Evolutionary conservation across 2,797 vertebrate genomes (phyloP).

Genomic region (Psittacula echo): DNA sequence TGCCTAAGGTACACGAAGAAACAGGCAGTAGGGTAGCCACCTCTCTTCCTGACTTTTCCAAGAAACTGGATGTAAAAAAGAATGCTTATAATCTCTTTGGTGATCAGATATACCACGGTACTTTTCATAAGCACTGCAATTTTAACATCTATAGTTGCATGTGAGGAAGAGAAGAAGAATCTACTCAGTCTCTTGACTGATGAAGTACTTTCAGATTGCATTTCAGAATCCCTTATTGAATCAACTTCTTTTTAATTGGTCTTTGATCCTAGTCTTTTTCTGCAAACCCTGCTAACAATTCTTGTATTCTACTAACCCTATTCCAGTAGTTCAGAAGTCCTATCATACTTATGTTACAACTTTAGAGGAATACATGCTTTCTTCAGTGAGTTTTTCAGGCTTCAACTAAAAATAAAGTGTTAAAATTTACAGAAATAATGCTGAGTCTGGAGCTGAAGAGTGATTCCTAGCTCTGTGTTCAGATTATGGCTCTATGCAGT

Average conservation of each 20-base stretch:
- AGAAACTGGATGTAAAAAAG: not conserved
- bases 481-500: not conserved
- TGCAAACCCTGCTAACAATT: not conserved
- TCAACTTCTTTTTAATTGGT: not conserved
- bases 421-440: not conserved
- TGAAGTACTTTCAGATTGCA: not conserved
- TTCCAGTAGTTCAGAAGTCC: not conserved
- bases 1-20: not conserved
- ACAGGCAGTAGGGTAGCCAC: not conserved
- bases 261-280: not conserved
- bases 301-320: not conserved
- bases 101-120: not conserved
- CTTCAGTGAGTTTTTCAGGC: not conserved
- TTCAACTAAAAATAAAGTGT: not conserved
- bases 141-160: not conserved
- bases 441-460: not conserved
- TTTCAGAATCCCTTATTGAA: not conserved
- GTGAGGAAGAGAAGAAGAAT: not conserved
- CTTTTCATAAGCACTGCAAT: not conserved
- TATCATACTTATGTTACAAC: not conserved
- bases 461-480: not conserved
- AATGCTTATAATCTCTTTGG: not conserved
- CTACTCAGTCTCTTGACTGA: not conserved
- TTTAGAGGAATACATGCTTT: not conserved
- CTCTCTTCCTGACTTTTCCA: not conserved